Conservation (phyloP, 1,140 invertebrate genomes). For the Calosoma granatense region DNA sequence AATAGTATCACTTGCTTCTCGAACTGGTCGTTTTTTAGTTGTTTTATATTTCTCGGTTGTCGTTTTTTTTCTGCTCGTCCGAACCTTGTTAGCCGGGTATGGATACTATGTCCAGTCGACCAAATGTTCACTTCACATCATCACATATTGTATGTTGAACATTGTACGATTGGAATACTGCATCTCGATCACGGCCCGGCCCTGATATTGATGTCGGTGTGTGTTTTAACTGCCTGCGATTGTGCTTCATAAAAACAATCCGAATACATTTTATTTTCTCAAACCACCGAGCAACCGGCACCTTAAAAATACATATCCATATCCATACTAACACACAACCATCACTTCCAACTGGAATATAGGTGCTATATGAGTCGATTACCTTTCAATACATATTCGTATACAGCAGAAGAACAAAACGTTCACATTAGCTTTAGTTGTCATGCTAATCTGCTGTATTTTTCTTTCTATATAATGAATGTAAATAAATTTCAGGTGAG, state of each 20-base stretch:
- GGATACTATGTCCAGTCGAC: background rate
- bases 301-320: background rate
- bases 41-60: constrained; percentile 4
- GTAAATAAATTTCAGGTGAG: no score
- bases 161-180: background rate
- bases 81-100: constrained; percentile 12
- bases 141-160: constrained; percentile 1
- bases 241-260: constrained; percentile 3
- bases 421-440: no score
- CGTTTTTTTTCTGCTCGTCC: constrained; percentile 9
- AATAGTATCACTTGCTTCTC: constrained; percentile 13
- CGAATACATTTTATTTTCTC: background rate
- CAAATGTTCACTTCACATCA: background rate
- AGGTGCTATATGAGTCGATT: background rate
- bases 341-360: no score
- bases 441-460: no score
- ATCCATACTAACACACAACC: background rate
- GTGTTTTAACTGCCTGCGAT: background rate
- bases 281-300: no score
- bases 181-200: background rate
- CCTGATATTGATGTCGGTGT: constrained; percentile 2
- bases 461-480: no score
- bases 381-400: no score
- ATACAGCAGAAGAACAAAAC: no score
- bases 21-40: constrained; percentile 11